These are phyloP conservation scores for Oplegnathus fasciatus DNA, from an alignment of 2,113 vertebrate genomes.

Conservation along the genomic window DNA sequence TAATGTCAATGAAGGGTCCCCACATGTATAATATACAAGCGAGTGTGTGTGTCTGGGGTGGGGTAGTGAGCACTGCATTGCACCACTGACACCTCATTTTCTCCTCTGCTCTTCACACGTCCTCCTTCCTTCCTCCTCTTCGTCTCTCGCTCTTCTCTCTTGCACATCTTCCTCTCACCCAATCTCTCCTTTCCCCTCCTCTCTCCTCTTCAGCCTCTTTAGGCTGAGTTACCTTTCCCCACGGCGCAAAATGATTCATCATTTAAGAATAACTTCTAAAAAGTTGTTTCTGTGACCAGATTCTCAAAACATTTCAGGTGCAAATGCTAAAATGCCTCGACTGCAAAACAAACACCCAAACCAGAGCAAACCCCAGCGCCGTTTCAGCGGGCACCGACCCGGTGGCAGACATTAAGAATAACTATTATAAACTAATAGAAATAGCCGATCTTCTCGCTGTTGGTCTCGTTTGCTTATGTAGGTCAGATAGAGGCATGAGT, in stretches of 20 bases:
- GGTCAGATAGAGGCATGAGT: too few species aligned
- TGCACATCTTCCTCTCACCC: background rate
- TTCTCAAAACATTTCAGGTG: background rate
- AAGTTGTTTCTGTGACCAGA: background rate
- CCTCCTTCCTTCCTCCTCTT: constrained; percentile 2
- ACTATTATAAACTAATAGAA: too few species aligned
- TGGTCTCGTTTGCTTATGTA: too few species aligned
- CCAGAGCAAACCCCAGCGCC: too few species aligned
- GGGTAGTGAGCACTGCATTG: constrained; percentile 74
- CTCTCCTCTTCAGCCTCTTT: background rate
- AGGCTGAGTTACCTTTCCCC: background rate
- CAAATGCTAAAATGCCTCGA: background rate
- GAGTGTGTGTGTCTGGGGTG: constrained; percentile 41
- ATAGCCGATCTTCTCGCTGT: too few species aligned
- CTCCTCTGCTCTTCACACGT: constrained; percentile 27
- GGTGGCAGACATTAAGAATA: too few species aligned
- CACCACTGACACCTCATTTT: constrained; percentile 68
- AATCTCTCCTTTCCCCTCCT: background rate
- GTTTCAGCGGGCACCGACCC: too few species aligned
- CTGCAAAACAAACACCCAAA: too few species aligned
- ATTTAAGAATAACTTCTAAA: too few species aligned
- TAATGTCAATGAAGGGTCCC: background rate
- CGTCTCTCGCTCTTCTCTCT: background rate
- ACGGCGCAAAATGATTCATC: too few species aligned
- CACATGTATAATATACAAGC: background rate